Percentiles rank a stretch among this genome's conserved stretches.
phyloP scores from a whole-genome alignment of 2,797 vertebrate species.

The Rhinoraja longicauda region DNA sequence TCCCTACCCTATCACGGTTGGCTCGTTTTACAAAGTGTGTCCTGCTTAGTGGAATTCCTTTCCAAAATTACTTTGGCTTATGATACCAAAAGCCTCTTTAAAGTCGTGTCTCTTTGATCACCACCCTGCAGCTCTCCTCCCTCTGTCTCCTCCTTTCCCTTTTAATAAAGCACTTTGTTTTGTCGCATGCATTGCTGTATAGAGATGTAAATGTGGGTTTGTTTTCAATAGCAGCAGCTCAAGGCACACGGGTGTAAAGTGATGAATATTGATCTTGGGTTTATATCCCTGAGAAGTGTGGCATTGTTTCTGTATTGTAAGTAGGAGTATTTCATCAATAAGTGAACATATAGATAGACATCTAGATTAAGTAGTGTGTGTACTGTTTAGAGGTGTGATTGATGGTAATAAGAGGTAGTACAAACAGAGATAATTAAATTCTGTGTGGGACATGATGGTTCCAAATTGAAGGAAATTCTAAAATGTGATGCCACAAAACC shows the following conservation, averaged over 20 bases:
- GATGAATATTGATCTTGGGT: constrained; percentile 20
- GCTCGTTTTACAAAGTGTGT: neutral
- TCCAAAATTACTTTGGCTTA: neutral
- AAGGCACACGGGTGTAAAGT: neutral
- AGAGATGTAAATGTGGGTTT: neutral
- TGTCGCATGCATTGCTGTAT: no score
- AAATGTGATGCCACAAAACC: neutral
- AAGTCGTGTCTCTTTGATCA: neutral
- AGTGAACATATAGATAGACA: constrained; percentile 2
- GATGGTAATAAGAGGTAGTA: neutral
- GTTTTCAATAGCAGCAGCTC: neutral
- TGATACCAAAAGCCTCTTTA: neutral
- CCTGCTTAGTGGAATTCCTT: neutral
- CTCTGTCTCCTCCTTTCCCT: neutral
- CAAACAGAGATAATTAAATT: constrained; percentile 29
- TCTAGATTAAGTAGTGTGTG: neutral
- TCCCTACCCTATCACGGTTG: neutral
- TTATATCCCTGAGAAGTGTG: neutral
- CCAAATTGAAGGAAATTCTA: neutral
- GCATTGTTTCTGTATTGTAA: neutral
- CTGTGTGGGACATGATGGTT: constrained; percentile 7
- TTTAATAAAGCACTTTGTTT: neutral
- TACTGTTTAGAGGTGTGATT: neutral
- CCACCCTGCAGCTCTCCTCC: neutral
- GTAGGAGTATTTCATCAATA: neutral